Conservation (phyloP, 2,888 invertebrate species). For the Hybos culiciformis region DNA sequence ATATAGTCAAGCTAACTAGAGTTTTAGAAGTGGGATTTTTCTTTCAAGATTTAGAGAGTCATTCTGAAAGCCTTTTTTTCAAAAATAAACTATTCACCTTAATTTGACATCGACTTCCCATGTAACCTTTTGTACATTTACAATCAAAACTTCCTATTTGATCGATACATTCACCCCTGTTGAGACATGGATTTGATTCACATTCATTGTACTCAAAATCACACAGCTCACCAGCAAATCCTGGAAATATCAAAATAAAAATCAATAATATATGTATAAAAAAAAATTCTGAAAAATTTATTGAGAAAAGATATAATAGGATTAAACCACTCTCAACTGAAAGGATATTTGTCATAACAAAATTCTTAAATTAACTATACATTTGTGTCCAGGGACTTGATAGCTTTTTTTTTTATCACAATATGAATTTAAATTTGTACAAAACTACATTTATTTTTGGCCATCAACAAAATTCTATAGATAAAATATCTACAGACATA, state of each 20-base stretch:
- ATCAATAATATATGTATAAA: neutral
- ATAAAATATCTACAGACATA: too few species aligned
- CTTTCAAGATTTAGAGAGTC: neutral
- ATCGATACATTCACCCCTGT: constrained; percentile 62
- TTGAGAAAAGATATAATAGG: neutral
- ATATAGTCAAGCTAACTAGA: too few species aligned
- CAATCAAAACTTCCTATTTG: constrained; percentile 54
- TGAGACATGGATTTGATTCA: constrained; percentile 57
- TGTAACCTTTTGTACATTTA: constrained; percentile 54
- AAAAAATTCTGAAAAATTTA: constrained; percentile 7
- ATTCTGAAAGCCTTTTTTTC: constrained; percentile 7
- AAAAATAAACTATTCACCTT: constrained; percentile 41
- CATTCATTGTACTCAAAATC: constrained; percentile 65
- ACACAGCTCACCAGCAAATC: constrained; percentile 58
- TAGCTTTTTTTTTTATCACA: neutral
- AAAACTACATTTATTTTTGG: too few species aligned
- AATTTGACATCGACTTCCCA: constrained; percentile 53
- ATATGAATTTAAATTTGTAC: too few species aligned
- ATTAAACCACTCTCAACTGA: constrained; percentile 8
- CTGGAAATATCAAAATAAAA: constrained; percentile 29
- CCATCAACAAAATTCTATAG: too few species aligned
- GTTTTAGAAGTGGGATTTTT: constrained; percentile 11
- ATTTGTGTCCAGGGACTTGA: neutral
- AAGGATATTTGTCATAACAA: constrained; percentile 11
- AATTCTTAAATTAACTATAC: neutral